phyloP scores from a whole-genome alignment of 2,888 invertebrate genomes.

The Tortrix viridana region DNA sequence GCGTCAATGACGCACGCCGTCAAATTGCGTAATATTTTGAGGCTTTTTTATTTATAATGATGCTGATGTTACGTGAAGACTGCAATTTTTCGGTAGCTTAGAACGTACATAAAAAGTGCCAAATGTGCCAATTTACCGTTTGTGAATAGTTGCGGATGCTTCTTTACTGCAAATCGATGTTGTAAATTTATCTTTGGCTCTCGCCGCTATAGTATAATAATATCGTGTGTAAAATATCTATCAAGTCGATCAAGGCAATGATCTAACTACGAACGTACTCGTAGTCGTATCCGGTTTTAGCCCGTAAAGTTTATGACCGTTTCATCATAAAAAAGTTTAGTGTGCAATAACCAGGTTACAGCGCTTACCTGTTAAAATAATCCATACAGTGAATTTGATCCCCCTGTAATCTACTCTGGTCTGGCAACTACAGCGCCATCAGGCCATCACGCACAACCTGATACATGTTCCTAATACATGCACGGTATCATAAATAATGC shows the following conservation, averaged over 20 bases:
- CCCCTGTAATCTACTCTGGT: no score
- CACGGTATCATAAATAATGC: background rate
- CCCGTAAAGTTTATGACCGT: no score
- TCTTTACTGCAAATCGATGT: slow-evolving; percentile 3
- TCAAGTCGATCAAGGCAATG: background rate
- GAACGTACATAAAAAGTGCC: slow-evolving; percentile 34
- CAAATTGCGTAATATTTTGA: slow-evolving; percentile 68
- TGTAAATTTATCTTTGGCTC: background rate
- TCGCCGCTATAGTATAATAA: no score
- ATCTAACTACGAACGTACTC: no score
- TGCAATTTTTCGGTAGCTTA: slow-evolving; percentile 42
- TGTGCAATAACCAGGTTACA: no score
- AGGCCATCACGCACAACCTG: no score
- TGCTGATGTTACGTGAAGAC: slow-evolving; percentile 46
- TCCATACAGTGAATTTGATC: no score
- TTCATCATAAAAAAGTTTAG: no score
- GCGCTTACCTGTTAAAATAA: no score
- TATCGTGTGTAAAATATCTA: background rate
- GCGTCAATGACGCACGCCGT: slow-evolving; percentile 74
- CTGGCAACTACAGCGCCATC: no score
- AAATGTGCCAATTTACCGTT: slow-evolving; percentile 26
- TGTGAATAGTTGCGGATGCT: slow-evolving; percentile 1
- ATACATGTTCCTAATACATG: no score
- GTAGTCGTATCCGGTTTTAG: no score
- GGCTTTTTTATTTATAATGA: slow-evolving; percentile 54